phyloP scores from a whole-genome alignment of 2,113 vertebrate genomes.

The Xenus cinereus region DNA sequence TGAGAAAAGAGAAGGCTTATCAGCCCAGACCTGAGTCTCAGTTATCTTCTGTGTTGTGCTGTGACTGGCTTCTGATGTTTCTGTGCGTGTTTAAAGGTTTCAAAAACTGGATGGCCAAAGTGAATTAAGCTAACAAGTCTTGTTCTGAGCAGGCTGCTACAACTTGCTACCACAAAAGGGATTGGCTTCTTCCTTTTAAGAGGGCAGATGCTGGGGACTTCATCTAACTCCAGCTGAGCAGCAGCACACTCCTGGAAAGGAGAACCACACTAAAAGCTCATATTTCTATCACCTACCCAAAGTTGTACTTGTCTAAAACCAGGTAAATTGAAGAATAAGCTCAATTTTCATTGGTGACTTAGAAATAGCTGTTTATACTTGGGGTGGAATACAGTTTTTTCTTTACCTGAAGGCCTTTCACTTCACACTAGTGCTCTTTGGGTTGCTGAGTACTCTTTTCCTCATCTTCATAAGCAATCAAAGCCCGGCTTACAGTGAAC shows the following conservation, averaged over 20 bases:
- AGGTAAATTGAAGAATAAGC: background rate
- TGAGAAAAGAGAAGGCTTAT: background rate
- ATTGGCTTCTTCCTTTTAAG: background rate
- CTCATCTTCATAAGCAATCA: background rate
- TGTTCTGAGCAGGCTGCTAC: background rate
- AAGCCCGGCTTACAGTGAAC: background rate
- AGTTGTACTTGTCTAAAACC: background rate
- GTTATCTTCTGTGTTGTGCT: background rate
- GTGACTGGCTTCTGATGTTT: background rate
- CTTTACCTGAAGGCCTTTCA: background rate
- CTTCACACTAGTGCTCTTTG: background rate
- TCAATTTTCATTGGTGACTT: background rate
- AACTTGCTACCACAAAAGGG: background rate
- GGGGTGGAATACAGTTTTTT: background rate
- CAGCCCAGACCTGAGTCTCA: background rate
- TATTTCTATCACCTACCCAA: background rate
- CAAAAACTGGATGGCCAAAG: background rate
- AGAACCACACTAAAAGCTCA: background rate
- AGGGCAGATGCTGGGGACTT: background rate
- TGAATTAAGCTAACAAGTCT: background rate
- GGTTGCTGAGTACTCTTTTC: background rate
- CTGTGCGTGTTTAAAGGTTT: background rate
- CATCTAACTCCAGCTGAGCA: background rate
- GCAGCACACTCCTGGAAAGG: background rate
- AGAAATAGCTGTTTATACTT: background rate